Evolutionary conservation across 2,888 invertebrate species (phyloP).

Genomic region (Hydrotaea diabolus): DNA sequence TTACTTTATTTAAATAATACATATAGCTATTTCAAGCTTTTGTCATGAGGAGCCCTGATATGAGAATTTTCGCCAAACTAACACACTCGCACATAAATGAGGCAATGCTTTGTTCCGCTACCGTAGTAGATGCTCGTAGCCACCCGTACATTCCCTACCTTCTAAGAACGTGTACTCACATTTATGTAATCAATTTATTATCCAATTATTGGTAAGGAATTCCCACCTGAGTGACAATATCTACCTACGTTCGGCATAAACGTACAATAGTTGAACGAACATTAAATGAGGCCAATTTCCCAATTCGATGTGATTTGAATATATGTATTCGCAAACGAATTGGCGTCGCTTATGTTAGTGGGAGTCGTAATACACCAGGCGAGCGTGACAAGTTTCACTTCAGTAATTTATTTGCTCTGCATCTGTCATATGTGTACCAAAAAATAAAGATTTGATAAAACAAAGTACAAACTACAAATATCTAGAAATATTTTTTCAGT

Average conservation of each 20-base stretch:
- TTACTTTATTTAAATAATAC: no score
- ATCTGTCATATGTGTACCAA: no score
- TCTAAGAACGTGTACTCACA: not conserved
- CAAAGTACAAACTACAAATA: no score
- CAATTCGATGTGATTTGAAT: not conserved
- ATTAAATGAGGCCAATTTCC: not conserved
- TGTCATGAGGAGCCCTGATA: no score
- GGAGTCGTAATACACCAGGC: no score
- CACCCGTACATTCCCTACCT: not conserved
- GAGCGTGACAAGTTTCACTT: no score
- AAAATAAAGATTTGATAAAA: no score
- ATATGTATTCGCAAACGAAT: not conserved
- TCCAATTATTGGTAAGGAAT: conserved; percentile 45
- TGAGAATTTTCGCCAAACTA: not conserved
- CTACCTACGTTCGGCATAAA: conserved; percentile 3
- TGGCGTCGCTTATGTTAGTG: no score
- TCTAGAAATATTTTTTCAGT: no score
- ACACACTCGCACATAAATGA: not conserved
- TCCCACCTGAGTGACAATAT: conserved; percentile 39
- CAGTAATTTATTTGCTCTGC: no score
- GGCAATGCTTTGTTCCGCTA: no score
- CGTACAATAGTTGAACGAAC: not conserved
- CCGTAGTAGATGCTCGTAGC: not conserved
- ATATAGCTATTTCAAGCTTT: no score
- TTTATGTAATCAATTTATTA: conserved; percentile 58